These are phyloP conservation scores for Ophion slaviceki DNA, from an alignment of 2,888 invertebrate genomes.

Conservation along the genomic window DNA sequence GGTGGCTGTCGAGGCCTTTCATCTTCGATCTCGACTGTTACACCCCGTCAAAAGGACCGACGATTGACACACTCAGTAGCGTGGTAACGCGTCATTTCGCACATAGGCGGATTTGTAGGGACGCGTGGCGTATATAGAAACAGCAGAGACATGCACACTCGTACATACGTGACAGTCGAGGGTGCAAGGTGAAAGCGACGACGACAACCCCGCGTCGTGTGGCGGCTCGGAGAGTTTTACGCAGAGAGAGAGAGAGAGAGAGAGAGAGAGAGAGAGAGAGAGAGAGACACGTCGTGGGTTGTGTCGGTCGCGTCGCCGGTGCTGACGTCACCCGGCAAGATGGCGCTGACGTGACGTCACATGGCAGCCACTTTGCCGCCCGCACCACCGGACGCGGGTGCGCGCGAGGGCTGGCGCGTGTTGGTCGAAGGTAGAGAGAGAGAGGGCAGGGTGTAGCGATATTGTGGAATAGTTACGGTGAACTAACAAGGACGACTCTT, in stretches of 20 bases:
- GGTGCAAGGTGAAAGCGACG: conserved; percentile 69
- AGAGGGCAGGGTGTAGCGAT: conserved; percentile 32
- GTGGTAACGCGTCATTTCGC: conserved; percentile 46
- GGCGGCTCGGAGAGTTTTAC: conserved; percentile 60
- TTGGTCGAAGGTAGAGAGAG: conserved; percentile 52
- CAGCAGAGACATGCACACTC: conserved; percentile 5
- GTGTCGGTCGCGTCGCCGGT: conserved; percentile 74
- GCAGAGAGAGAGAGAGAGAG: conserved; percentile 62
- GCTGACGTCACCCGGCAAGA: conserved; percentile 84
- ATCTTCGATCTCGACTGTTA: conserved; percentile 17
- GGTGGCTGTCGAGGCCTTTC: conserved; percentile 25
- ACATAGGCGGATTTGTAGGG: neutral
- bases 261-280: conserved; percentile 60
- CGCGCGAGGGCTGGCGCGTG: conserved; percentile 68
- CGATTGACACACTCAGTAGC: conserved; percentile 40
- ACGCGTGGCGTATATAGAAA: neutral
- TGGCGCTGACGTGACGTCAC: conserved; percentile 84
- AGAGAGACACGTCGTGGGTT: conserved; percentile 67
- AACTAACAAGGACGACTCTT: conserved; percentile 51
- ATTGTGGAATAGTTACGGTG: conserved; percentile 50
- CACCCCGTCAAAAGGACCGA: conserved; percentile 51
- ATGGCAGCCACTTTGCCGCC: conserved; percentile 55
- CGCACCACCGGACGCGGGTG: conserved; percentile 54
- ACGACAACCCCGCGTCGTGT: conserved; percentile 54
- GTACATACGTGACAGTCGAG: conserved; percentile 64